A percentile compares a stretch with the other conserved stretches of the same genome.
Evolutionary conservation across 2,797 vertebrate genomes (phyloP).

Genomic region (Anguilla obscura): DNA sequence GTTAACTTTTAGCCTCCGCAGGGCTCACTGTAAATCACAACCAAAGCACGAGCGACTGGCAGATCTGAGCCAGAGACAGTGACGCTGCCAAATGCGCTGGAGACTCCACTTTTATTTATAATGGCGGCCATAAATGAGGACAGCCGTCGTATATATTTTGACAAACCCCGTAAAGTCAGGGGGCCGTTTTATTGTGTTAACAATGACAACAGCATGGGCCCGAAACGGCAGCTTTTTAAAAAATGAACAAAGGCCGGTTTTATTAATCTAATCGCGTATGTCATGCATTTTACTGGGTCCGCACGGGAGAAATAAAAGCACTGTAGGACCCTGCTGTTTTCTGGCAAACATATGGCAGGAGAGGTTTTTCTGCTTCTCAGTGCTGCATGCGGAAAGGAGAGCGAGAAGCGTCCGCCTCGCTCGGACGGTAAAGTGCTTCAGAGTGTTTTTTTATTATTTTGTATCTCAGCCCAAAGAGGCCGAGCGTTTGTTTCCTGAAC

Average conservation of each 20-base stretch:
- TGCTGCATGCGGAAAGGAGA: not conserved
- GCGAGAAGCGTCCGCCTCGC: not conserved
- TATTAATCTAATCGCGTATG: not conserved
- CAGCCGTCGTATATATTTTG: not conserved
- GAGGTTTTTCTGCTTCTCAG: too few species aligned
- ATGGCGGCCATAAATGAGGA: not conserved
- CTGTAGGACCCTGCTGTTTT: slow-evolving; percentile 48
- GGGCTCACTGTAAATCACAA: not conserved
- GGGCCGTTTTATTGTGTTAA: not conserved
- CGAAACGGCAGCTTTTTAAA: not conserved
- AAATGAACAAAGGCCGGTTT: not conserved
- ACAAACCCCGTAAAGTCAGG: not conserved
- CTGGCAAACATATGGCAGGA: slow-evolving; percentile 49
- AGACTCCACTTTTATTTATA: not conserved
- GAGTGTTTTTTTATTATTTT: not conserved
- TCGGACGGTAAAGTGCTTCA: not conserved
- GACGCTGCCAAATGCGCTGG: not conserved
- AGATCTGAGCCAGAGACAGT: not conserved
- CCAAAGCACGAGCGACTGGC: not conserved
- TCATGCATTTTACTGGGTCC: not conserved
- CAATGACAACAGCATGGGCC: not conserved
- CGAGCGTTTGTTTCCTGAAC: slow-evolving; percentile 68
- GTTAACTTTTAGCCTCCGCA: not conserved
- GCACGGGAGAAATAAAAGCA: slow-evolving; percentile 19
- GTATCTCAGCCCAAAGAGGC: not conserved